Evolutionary conservation across 2,113 vertebrate species (phyloP).

Genomic region (Hepsetus odoe): DNA sequence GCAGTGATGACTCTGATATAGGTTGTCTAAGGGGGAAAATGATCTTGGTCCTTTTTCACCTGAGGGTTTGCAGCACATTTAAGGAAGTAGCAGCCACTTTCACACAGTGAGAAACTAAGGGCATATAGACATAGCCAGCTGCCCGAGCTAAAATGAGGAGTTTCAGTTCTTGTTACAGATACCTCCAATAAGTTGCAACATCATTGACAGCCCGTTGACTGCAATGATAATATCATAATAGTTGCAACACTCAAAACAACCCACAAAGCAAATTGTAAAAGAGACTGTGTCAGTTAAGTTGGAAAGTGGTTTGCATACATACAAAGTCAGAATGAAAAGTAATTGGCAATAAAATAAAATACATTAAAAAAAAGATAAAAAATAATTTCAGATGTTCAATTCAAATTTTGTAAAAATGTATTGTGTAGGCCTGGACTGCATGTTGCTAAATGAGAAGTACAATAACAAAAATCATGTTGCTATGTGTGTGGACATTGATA

Average conservation of each 20-base stretch:
- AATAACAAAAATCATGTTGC: too few relatives aligned
- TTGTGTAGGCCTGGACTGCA: too few relatives aligned
- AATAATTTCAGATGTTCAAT: background rate
- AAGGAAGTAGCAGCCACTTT: slow-evolving; percentile 77
- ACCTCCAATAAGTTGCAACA: slow-evolving; percentile 56
- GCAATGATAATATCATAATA: slow-evolving; percentile 64
- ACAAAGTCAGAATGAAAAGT: background rate
- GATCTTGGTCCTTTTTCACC: slow-evolving; percentile 17
- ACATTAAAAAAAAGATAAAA: background rate
- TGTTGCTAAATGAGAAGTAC: too few relatives aligned
- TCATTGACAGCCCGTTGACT: slow-evolving; percentile 47
- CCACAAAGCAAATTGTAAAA: slow-evolving; percentile 49
- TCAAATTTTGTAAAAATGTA: too few relatives aligned
- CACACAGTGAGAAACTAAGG: slow-evolving; percentile 73
- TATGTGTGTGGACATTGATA: too few relatives aligned
- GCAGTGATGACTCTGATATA: background rate
- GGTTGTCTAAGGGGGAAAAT: background rate
- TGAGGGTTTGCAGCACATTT: slow-evolving; percentile 47
- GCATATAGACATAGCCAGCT: slow-evolving; percentile 70
- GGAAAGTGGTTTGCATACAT: background rate
- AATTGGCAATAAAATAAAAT: too few relatives aligned
- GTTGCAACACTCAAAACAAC: slow-evolving; percentile 73
- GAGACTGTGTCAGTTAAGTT: background rate
- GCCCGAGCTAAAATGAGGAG: slow-evolving; percentile 67
- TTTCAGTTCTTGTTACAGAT: slow-evolving; percentile 74